Conservation (phyloP, 2,113 vertebrate genomes). For the Gnathonemus longibarbis region DNA sequence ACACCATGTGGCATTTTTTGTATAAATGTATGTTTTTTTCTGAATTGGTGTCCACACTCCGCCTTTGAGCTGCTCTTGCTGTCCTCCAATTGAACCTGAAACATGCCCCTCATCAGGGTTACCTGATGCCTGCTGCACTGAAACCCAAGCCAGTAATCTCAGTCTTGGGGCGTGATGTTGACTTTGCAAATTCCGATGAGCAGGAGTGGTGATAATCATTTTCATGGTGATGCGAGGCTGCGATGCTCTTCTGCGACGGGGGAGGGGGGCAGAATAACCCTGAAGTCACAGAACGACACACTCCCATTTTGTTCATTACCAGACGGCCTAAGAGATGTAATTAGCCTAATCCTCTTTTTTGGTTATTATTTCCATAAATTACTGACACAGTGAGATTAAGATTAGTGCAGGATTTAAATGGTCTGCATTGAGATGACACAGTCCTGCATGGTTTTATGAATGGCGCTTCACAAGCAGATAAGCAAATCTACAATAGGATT, state of each 20-base stretch:
- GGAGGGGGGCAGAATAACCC: slow-evolving; percentile 26
- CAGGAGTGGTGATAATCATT: slow-evolving; percentile 43
- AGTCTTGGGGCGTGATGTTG: slow-evolving; percentile 34
- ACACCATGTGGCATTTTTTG: slow-evolving; percentile 48
- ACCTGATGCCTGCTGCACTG: slow-evolving; percentile 19
- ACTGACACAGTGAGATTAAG: slow-evolving; percentile 54
- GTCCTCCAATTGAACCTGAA: slow-evolving; percentile 61
- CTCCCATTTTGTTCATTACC: slow-evolving; percentile 49
- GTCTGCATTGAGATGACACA: slow-evolving; percentile 38
- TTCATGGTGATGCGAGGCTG: slow-evolving; percentile 23
- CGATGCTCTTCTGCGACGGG: slow-evolving; percentile 15
- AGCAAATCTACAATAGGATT: slow-evolving; percentile 13
- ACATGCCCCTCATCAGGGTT: slow-evolving; percentile 42
- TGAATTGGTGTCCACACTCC: slow-evolving; percentile 36
- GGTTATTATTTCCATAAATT: slow-evolving; percentile 61
- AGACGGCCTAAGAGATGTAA: slow-evolving; percentile 50
- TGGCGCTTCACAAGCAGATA: slow-evolving; percentile 20
- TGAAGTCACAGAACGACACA: slow-evolving; percentile 36
- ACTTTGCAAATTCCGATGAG: slow-evolving; percentile 41
- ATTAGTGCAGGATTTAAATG: slow-evolving; percentile 37
- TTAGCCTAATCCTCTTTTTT: slow-evolving; percentile 62
- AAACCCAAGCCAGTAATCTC: slow-evolving; percentile 40
- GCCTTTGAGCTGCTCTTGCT: slow-evolving; percentile 64
- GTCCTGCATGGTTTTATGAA: slow-evolving; percentile 39
- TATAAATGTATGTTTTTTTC: slow-evolving; percentile 25